phyloP scores from a whole-genome alignment of 2,797 vertebrate species.

The Sardinella longiceps region DNA sequence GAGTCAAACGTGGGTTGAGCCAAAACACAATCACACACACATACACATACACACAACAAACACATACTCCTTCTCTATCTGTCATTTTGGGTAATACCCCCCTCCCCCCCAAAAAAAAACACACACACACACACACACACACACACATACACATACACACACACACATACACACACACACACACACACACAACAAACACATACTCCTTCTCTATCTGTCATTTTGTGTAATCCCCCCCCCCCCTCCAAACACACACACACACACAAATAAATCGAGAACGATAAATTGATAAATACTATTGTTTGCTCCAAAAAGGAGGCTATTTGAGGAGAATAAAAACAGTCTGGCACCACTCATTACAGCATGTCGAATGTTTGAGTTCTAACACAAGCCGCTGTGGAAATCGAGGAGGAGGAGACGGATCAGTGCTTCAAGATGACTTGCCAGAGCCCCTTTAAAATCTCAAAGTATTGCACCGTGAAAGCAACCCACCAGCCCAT shows the following conservation, averaged over 20 bases:
- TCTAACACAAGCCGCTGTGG: neutral
- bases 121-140: conserved; percentile 39
- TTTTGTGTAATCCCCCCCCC: too few relatives aligned
- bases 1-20: conserved; percentile 22
- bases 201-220: too few relatives aligned
- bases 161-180: neutral
- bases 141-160: neutral
- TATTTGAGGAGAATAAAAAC: neutral
- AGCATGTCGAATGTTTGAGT: neutral
- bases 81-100: neutral
- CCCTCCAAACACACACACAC: neutral
- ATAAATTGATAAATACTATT: neutral
- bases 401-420: neutral
- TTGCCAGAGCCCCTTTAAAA: neutral
- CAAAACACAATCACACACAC: conserved; percentile 52
- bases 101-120: too few relatives aligned
- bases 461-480: neutral
- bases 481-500: neutral
- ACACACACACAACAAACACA: neutral
- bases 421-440: neutral
- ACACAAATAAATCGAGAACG: neutral
- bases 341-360: neutral
- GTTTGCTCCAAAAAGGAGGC: neutral
- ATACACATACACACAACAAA: conserved; percentile 56
- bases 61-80: conserved; percentile 17